Conservation (phyloP, 2,888 invertebrate genomes). For the Scaptodrosophila latifasciaeformis region DNA sequence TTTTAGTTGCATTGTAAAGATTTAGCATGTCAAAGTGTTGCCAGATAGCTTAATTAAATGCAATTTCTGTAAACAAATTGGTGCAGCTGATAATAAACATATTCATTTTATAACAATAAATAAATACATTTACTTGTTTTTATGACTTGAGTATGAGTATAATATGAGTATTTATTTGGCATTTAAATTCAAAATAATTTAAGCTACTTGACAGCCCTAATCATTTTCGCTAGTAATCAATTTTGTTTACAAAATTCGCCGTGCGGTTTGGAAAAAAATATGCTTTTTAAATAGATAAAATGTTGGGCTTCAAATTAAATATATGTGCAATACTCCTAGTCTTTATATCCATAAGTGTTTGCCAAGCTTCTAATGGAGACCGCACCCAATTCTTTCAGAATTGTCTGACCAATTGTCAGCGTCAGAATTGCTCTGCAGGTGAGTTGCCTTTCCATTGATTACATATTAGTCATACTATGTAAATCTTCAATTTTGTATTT, state of each 20-base stretch:
- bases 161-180: too few relatives aligned
- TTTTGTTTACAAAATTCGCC: conserved; percentile 23
- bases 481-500: neutral
- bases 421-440: conserved; percentile 76
- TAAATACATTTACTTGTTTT: too few relatives aligned
- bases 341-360: conserved; percentile 6
- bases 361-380: conserved; percentile 75
- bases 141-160: too few relatives aligned
- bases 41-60: too few relatives aligned
- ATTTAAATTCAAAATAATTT: too few relatives aligned
- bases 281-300: conserved; percentile 23
- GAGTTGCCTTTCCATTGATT: conserved; percentile 5
- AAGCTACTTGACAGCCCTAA: too few relatives aligned
- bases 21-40: too few relatives aligned
- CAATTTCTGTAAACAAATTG: too few relatives aligned
- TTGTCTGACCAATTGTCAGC: conserved; percentile 75
- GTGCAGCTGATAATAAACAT: too few relatives aligned
- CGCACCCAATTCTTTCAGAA: conserved; percentile 76
- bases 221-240: conserved; percentile 46
- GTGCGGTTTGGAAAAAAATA: conserved; percentile 11
- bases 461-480: neutral
- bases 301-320: conserved; percentile 2
- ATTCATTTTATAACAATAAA: too few relatives aligned
- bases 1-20: too few relatives aligned
- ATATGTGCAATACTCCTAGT: conserved; percentile 35